phyloP scores from a whole-genome alignment of 2,113 vertebrate genomes.

The Beaufortia kweichowensis region DNA sequence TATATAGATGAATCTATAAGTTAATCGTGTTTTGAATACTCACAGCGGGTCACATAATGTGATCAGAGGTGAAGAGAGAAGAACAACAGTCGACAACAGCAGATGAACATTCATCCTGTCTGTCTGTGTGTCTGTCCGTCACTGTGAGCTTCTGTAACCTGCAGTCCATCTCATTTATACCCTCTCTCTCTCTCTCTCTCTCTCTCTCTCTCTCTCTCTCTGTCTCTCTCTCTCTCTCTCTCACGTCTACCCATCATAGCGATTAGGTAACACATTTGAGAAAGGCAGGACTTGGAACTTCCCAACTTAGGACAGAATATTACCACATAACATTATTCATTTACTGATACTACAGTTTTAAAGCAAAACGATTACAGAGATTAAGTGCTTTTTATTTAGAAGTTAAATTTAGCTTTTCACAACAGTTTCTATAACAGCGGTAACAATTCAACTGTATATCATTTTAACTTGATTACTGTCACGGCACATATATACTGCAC shows the following conservation, averaged over 20 bases:
- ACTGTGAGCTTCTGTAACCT: not conserved
- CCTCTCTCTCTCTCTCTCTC: not conserved
- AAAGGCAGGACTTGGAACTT: not conserved
- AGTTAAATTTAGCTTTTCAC: too few relatives aligned
- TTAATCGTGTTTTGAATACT: conserved; percentile 24
- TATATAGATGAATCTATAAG: not conserved
- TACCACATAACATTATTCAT: too few relatives aligned
- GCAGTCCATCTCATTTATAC: conserved; percentile 31
- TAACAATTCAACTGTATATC: too few relatives aligned
- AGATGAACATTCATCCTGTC: conserved; percentile 38
- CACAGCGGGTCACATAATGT: conserved; percentile 51
- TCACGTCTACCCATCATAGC: conserved; percentile 9
- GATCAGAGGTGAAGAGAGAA: conserved; percentile 44
- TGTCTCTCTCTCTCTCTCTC: not conserved
- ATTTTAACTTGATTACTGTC: too few relatives aligned
- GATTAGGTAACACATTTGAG: conserved; percentile 22
- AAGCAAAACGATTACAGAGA: too few relatives aligned
- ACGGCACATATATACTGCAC: too few relatives aligned
- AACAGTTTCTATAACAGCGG: too few relatives aligned
- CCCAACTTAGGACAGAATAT: not conserved
- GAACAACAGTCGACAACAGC: conserved; percentile 27
- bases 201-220: too few relatives aligned
- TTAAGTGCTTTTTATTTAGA: too few relatives aligned
- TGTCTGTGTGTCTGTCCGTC: conserved; percentile 1
- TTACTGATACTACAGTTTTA: too few relatives aligned